Evolutionary conservation across 2,888 invertebrate genomes (phyloP), one percentile per base, ranked within the genome.

Genomic region (Erpobdella octoculata): DNA sequence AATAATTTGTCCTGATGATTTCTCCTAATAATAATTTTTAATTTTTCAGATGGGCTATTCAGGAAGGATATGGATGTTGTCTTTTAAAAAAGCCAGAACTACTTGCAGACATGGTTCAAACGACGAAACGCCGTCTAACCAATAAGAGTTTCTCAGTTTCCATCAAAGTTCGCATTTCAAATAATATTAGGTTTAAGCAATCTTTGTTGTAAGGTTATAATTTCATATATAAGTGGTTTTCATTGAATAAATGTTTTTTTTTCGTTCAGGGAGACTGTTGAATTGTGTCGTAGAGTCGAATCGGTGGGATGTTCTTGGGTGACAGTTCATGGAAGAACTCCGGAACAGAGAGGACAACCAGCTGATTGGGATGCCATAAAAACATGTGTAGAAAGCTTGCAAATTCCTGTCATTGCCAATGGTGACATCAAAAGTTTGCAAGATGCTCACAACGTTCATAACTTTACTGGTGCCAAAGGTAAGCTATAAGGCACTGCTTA

Each of bases 281-380:
- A 90, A 72, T 81, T 96, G 74, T 92, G 91, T 78, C 88, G 87
- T 76, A 88, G 88, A 78, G 82, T 93, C 70, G 92, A 96, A 81
- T 87, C 88, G 74, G 89, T 91, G 80, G 94, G 93, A n/a, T 89
- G 89, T 0, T 89, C 89, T 69, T 96, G 92, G 85, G 82, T 98
- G 41, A 89, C 92, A 0, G 88, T 97, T 35, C 97, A 98, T 85
- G 95, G 92, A 0, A 87, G 97, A 72, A 95, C 93, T n/a, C 88
- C 89, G 58, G 85, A 86, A 53, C 91, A 94, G 80, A 88, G 91
- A 82, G 87, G 87, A 78, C 89, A 89, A 73, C 85, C 86, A 2
- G 86, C 86, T 15, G 88, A 94, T 82, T 79, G 87, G 35, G 86
- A 88, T 21, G 88, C 89, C 35, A 87, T 97, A 72, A 87, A 86